Percentiles rank a stretch among this genome's conserved stretches.
Evolutionary conservation across 2,888 invertebrate species (phyloP).

Genomic region (Eristalis intricaria): DNA sequence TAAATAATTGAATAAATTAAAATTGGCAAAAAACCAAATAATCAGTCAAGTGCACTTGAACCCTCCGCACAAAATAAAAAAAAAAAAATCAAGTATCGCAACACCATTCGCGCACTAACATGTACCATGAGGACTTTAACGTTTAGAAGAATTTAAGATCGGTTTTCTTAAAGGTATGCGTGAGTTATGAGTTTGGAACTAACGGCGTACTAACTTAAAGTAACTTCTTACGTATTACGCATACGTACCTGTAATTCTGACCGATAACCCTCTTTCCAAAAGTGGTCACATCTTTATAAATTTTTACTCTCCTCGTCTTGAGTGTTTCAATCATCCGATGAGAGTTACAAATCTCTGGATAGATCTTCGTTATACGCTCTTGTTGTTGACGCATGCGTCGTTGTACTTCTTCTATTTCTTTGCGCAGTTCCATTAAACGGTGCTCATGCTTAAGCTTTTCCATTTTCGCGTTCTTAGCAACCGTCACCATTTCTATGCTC

Average conservation of each 20-base stretch:
- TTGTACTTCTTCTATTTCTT: slow-evolving; percentile 76
- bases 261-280: slow-evolving; percentile 77
- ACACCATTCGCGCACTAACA: too few species aligned
- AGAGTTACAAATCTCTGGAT: slow-evolving; percentile 77
- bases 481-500: slow-evolving; percentile 77
- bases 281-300: slow-evolving; percentile 76
- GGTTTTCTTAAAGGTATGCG: too few species aligned
- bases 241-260: slow-evolving; percentile 74
- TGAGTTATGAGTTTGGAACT: too few species aligned
- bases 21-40: too few species aligned
- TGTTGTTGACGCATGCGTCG: slow-evolving; percentile 76
- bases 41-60: too few species aligned
- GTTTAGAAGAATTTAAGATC: too few species aligned
- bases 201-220: too few species aligned
- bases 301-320: slow-evolving; percentile 76
- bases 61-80: too few species aligned
- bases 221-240: not conserved
- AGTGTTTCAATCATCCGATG: slow-evolving; percentile 77
- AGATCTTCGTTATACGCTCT: slow-evolving; percentile 76
- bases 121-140: too few species aligned
- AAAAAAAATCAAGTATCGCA: too few species aligned
- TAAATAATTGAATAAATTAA: too few species aligned
- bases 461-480: slow-evolving; percentile 77
- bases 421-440: slow-evolving; percentile 76
- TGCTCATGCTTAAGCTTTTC: slow-evolving; percentile 76